Evolutionary conservation across 2,888 invertebrate species (phyloP).

Genomic region (Lepidocyrtoides sp.): DNA sequence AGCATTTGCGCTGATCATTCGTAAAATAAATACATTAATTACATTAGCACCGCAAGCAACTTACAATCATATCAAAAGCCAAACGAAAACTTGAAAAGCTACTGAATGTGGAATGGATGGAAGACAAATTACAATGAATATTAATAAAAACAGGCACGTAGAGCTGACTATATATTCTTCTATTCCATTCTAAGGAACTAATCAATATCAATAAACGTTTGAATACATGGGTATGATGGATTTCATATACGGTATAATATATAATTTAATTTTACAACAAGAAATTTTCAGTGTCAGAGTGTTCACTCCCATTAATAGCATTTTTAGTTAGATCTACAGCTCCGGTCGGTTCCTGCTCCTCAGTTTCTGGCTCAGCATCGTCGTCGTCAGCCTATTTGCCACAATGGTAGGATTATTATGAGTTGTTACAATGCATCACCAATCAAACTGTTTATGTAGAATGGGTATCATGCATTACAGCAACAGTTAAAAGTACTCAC

Average conservation of each 20-base stretch:
- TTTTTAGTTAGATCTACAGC: constrained; percentile 46
- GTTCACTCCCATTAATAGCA: constrained; percentile 56
- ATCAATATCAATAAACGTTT: no score
- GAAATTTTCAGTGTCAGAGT: constrained; percentile 65
- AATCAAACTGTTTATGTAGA: no score
- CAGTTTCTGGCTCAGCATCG: constrained; percentile 43
- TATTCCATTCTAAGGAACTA: no score
- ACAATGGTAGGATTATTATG: no score
- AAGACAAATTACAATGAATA: not conserved
- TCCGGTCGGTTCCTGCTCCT: constrained; percentile 45
- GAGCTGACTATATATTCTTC: no score
- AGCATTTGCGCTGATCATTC: not conserved
- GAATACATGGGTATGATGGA: no score
- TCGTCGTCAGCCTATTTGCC: constrained; percentile 77
- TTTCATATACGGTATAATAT: not conserved
- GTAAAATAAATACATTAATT: not conserved
- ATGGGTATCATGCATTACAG: no score
- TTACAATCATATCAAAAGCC: not conserved
- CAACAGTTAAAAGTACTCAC: constrained; percentile 32
- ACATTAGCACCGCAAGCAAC: not conserved
- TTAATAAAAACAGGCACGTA: not conserved
- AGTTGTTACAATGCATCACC: no score
- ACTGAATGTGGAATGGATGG: constrained; percentile 45
- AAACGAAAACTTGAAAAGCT: no score
- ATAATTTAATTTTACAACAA: constrained; percentile 41